Conservation (phyloP, 2,113 vertebrate genomes). For the Nanorana parkeri region DNA sequence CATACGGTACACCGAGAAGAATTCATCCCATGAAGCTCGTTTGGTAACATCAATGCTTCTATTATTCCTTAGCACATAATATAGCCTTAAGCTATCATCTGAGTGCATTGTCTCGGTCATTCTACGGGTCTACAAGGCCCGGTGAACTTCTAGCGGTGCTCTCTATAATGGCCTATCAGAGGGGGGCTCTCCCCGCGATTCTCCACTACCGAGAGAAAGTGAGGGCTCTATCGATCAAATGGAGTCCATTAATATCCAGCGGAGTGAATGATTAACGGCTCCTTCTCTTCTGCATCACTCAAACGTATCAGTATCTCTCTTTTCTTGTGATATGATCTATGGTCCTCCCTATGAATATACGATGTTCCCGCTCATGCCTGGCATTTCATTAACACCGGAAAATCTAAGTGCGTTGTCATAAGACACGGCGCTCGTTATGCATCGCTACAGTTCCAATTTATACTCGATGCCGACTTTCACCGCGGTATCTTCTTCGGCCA, state of each 20-base stretch:
- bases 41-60: no score
- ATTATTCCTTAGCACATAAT: no score
- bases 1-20: no score
- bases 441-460: not conserved
- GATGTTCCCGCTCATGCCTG: not conserved
- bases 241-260: slow-evolving; percentile 29
- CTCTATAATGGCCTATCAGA: not conserved
- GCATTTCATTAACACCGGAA: slow-evolving; percentile 23
- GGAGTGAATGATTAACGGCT: slow-evolving; percentile 17
- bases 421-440: not conserved
- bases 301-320: not conserved
- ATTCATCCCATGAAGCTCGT: no score
- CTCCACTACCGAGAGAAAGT: not conserved
- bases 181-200: not conserved
- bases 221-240: slow-evolving; percentile 24
- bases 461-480: not conserved
- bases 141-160: no score
- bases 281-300: slow-evolving; percentile 5
- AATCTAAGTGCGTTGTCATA: not conserved
- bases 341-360: not conserved
- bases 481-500: no score
- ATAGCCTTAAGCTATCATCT: no score
- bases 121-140: no score
- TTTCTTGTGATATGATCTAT: not conserved
- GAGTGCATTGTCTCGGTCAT: no score